These are phyloP conservation scores for Argya squamiceps DNA, from an alignment of 2,797 vertebrate species.

Conservation along the genomic window DNA sequence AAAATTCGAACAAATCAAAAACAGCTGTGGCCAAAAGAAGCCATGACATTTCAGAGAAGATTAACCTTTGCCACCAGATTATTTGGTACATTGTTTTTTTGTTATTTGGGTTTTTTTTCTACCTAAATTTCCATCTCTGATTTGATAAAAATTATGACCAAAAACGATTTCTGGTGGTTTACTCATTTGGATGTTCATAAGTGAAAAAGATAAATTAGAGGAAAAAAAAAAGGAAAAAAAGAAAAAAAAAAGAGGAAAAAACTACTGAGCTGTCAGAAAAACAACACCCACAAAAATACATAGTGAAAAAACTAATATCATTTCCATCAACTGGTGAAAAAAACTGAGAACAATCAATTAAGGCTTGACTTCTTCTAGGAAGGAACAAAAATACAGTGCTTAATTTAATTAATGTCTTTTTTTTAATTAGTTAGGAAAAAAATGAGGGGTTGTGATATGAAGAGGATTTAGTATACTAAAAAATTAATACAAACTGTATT, in stretches of 20 bases:
- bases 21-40: background rate
- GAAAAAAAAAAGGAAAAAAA: rapidly evolving
- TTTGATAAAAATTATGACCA: background rate
- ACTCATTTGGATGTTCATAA: background rate
- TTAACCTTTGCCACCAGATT: background rate
- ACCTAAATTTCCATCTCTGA: background rate
- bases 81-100: background rate
- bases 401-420: background rate
- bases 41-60: background rate
- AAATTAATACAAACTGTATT: background rate
- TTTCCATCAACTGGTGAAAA: background rate
- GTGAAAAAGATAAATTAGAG: rapidly evolving
- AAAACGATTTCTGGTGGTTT: background rate
- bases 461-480: background rate
- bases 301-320: rapidly evolving
- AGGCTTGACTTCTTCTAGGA: background rate
- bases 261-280: background rate
- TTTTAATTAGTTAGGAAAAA: background rate
- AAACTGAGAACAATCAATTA: background rate
- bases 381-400: background rate
- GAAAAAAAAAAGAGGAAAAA: rapidly evolving
- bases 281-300: background rate
- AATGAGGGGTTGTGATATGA: rapidly evolving
- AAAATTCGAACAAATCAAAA: background rate
- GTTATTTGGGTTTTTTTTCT: background rate